Evolutionary conservation across 2,113 vertebrate species (phyloP), one percentile per base, ranked within the genome.

Genomic region (Seriola aureovittata): DNA sequence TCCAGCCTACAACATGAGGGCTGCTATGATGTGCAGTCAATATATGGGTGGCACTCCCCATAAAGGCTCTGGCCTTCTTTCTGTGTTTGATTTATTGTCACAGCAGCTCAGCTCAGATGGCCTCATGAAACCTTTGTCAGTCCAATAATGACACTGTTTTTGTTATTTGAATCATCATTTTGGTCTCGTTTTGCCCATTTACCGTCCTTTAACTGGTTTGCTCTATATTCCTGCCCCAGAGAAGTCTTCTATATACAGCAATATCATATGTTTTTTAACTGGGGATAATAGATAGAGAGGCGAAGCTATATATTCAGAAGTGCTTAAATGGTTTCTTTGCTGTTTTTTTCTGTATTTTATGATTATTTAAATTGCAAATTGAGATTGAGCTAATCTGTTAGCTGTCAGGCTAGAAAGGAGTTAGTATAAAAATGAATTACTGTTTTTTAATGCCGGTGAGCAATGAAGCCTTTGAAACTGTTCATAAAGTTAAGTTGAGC

Each of bases 91-190:
- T 97, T 97, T 96, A 97, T 95, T 87, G 93, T 91, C 90, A 44
- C 23, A 75, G 85, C 89, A 88, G 91, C 94, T 87, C 85, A 86
- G 93, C 93, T 88, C 86, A 94, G 94, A 93, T 89, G 83, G 90
- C 91, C 94, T 95, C 94, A 88, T 95, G 94, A 96, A 96, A 95
- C 95, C 94, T 94, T 92, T 95, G 94, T 95, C 94, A 94, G 89
- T 77, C 84, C 88, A 72, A 93, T 95, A 94, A 96, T 94, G 93
- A 95, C 94, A 92, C 89, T 93, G 95, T 96, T 95, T 96, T 93
- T 94, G 93, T 76, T 80, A 44, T 81, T 74, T 85, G 85, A 76
- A 46, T 73, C 42, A 71, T 93, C 84, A 89, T 92, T 78, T 94
- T 89, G 82, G 85, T 36, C 36, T 87, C 40, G 67, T 71, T 78